These are phyloP conservation scores for Paradoxurus hermaphroditus DNA, from an alignment of 2,113 vertebrate genomes.

Conservation along the genomic window DNA sequence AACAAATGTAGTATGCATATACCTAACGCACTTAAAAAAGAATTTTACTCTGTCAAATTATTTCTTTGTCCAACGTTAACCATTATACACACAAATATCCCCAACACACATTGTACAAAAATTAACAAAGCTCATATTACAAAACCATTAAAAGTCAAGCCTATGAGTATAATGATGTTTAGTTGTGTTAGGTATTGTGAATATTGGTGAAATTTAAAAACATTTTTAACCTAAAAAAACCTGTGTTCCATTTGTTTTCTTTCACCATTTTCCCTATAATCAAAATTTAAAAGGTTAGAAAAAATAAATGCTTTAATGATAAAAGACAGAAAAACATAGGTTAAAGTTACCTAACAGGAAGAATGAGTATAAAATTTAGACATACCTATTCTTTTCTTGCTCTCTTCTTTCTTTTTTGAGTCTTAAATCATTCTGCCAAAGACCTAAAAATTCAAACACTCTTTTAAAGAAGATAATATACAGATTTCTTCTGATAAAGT, in stretches of 20 bases:
- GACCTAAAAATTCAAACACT: neutral
- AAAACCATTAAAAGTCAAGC: neutral
- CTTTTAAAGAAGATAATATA: neutral
- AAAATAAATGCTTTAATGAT: neutral
- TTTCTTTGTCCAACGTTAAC: neutral
- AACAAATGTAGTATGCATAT: neutral
- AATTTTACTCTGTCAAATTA: neutral
- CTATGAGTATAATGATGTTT: neutral
- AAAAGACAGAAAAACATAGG: neutral
- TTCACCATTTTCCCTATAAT: neutral
- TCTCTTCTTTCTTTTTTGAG: neutral
- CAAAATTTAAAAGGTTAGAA: neutral
- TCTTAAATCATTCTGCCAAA: neutral
- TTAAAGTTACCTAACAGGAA: neutral
- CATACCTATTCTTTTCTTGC: neutral
- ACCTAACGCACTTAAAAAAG: neutral
- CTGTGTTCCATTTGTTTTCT: neutral
- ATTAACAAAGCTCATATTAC: neutral
- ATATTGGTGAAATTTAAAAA: neutral
- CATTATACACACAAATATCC: neutral
- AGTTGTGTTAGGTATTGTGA: neutral
- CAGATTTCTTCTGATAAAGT: neutral
- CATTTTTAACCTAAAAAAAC: too few relatives aligned
- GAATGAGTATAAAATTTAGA: neutral
- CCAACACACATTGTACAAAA: too few relatives aligned